Conservation (phyloP, 2,113 vertebrate genomes). For the Aegithalos caudatus region DNA sequence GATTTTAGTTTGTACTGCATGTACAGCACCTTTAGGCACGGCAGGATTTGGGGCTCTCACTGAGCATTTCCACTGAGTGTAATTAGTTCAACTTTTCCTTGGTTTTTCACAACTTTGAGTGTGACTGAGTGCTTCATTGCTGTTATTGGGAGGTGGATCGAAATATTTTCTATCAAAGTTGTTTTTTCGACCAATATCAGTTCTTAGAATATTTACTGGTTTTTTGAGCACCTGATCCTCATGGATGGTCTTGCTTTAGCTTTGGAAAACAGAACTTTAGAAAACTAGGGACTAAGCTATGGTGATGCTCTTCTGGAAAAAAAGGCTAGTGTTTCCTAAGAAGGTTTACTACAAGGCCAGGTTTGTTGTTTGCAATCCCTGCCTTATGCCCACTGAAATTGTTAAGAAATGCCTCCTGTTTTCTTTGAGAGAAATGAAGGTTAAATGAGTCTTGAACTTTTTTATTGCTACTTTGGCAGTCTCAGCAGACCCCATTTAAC, state of each 20-base stretch:
- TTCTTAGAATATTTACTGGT: not conserved
- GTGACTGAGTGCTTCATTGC: not conserved
- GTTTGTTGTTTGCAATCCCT: not conserved
- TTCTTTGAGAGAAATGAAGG: not conserved
- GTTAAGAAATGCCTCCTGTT: not conserved
- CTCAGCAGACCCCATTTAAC: not conserved
- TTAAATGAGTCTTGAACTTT: not conserved
- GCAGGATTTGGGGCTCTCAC: not conserved
- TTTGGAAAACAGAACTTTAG: not conserved
- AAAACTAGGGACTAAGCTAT: not conserved
- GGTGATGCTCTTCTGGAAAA: not conserved
- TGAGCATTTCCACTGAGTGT: not conserved
- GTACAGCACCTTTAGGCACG: not conserved
- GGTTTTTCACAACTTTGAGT: not conserved
- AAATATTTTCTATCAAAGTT: not conserved
- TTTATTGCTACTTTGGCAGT: not conserved
- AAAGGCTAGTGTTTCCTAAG: not conserved
- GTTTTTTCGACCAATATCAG: not conserved
- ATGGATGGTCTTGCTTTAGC: not conserved
- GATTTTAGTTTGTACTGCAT: not conserved
- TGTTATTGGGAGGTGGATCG: not conserved
- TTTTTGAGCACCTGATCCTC: not conserved
- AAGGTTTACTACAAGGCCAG: not conserved
- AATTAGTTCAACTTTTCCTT: not conserved
- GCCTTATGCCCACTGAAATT: not conserved